A percentile compares a stretch with the other conserved stretches of the same genome.
phyloP scores from a whole-genome alignment of 2,888 invertebrate species.

The Noctua janthina region DNA sequence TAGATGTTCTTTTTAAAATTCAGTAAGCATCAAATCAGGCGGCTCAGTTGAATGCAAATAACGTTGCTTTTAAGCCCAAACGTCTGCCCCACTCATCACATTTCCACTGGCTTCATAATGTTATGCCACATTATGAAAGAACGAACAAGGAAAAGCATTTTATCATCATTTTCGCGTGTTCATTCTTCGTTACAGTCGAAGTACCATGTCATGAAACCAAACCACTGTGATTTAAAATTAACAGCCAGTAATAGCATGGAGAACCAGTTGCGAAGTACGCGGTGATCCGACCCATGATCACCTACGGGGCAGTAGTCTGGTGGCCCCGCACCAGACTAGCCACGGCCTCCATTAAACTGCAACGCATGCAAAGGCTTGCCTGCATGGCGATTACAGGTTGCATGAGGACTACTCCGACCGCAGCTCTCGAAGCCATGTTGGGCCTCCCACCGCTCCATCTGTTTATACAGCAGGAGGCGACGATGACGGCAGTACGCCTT shows the following conservation, averaged over 20 bases:
- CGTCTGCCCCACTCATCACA: conserved; percentile 29
- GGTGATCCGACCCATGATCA: too few species aligned
- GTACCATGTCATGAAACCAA: conserved; percentile 4
- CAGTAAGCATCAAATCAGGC: conserved; percentile 1
- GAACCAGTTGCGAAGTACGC: too few species aligned
- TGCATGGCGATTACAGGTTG: too few species aligned
- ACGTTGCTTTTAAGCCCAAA: conserved; percentile 33
- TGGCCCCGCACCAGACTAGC: too few species aligned
- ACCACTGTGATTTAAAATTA: conserved; percentile 17
- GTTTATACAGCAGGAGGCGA: too few species aligned
- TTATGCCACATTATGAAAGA: conserved; percentile 29
- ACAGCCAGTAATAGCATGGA: not conserved
- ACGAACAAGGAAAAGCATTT: conserved; percentile 39
- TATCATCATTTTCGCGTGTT: conserved; percentile 35
- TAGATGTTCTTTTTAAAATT: conserved; percentile 34
- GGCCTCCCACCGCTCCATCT: too few species aligned
- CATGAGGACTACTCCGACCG: too few species aligned
- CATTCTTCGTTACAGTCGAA: conserved; percentile 1
- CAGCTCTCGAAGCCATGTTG: too few species aligned
- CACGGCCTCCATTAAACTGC: too few species aligned
- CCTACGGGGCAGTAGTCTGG: too few species aligned
- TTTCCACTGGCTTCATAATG: conserved; percentile 24
- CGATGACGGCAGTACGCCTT: too few species aligned
- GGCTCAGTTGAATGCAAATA: conserved; percentile 28
- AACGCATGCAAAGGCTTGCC: too few species aligned